Evolutionary conservation across 2,797 vertebrate species (phyloP), one percentile per base, ranked within the genome.

Genomic region (Numenius phaeopus): DNA sequence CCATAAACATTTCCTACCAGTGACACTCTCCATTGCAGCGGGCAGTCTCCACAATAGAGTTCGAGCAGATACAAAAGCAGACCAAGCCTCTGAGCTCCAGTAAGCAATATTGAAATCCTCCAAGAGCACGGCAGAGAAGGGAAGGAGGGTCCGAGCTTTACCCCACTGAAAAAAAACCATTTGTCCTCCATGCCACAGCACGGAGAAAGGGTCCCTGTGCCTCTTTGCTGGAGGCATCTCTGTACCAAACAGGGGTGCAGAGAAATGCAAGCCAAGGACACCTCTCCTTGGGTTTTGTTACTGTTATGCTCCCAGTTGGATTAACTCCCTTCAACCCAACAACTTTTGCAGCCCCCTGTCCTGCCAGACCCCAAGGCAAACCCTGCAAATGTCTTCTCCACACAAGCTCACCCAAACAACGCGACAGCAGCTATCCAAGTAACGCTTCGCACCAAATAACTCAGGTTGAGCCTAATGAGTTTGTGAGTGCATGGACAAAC

Each of bases 401-500:
- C 23, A 18, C 29, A 10, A n/a, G 8, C 79, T 95, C 86, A 83
- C 58, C 54, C 80, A 67, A 94, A 89, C 42, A 85, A 21, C 0
- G 4, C 83, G 82, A 85, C 57, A 49, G 79, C 91, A 93, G 86
- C 88, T 94, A 83, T 66, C 79, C 70, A 61, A 96, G 42, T 57
- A 93, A 40, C 30, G 59, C 44, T 78, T 94, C 23, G 34, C 69
- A 94, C 44, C 77, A 91, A 89, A 65, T 72, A 83, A 93, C 89
- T 76, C 77, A 44, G 61, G 61, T 88, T 70, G 82, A 97, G 94
- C 64, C 30, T 97, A 96, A 97, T 96, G 97, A 96, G 86, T 95
- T 91, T 92, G 93, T 94, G 94, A 97, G 94, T 87, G 92, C 90
- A 78, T 84, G 90, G 95, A 93, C 94, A 98, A 96, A 96, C 39